These are phyloP conservation scores for Dolichotis patagonum DNA, from an alignment of 2,113 vertebrate genomes.

Conservation along the genomic window DNA sequence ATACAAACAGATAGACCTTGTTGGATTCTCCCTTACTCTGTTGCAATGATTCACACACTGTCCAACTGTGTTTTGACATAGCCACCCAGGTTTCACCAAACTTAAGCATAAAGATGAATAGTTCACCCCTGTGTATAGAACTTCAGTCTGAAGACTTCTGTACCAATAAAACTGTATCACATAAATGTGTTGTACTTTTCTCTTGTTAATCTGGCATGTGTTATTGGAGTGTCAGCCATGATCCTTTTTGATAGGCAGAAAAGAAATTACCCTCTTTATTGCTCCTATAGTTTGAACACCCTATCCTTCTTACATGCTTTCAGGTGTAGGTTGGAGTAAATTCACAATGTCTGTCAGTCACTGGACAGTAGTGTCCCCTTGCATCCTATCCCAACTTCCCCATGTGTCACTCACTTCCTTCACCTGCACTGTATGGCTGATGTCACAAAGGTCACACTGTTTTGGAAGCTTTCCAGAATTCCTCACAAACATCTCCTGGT, in stretches of 20 bases:
- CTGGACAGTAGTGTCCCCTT: neutral
- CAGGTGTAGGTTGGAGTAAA: neutral
- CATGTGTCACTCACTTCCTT: slow-evolving; percentile 8
- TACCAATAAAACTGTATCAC: neutral
- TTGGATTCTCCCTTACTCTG: neutral
- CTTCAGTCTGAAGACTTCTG: neutral
- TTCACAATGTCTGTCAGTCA: neutral
- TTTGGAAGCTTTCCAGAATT: slow-evolving; percentile 61
- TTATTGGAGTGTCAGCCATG: no score
- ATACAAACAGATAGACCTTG: neutral
- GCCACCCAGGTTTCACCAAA: neutral
- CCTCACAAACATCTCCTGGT: slow-evolving; percentile 30
- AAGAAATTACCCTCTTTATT: neutral
- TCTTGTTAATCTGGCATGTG: neutral
- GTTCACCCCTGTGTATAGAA: neutral
- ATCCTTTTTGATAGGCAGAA: neutral
- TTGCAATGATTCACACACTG: neutral
- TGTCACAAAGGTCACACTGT: slow-evolving; percentile 43
- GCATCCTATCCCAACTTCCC: neutral
- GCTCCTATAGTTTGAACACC: neutral
- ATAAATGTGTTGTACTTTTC: neutral
- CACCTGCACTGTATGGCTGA: neutral
- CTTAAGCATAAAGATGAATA: neutral
- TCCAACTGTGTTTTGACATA: neutral
- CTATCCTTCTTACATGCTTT: neutral